Evolutionary conservation across 2,888 invertebrate species (phyloP), one percentile per base, ranked within the genome.

Genomic region (Quadroppia sp.): DNA sequence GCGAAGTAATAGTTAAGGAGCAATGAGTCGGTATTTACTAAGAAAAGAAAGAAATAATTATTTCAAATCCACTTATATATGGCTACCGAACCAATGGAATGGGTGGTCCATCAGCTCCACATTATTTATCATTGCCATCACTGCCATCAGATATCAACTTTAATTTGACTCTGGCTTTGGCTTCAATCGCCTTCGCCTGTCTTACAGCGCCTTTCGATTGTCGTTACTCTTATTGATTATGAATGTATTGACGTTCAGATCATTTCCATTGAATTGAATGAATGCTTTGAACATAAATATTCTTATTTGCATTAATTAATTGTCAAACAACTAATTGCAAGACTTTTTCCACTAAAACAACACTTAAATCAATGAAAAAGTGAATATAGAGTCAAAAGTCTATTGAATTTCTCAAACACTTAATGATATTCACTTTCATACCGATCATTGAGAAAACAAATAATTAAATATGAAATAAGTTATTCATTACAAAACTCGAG

Each of bases 41-140:
- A 64, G 36, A 64, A 56, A 56, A n/a, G n/a, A 45, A 50, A 64
- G 36, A 64, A 64, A 64, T 64, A 64, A 64, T 64, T 64, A 64
- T 64, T 36, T 64, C 9, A 64, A 64, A 64, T 64, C 32, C 64
- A 64, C 36, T 64, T 64, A 64, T 53, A 61, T 30, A 17, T 30
- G 7, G 61, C 64, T 64, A 64, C 36, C 64, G 64, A 64, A 36
- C 30, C 64, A 32, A 64, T 64, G 36, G 64, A 64, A 32, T 64
- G 64, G 64, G 64, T 64, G 64, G 64, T 64, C 64, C 59, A 64
- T 64, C 64, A 30, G 30, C 28, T 64, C 32, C n/a, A 64, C 64
- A 64, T 64, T 64, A 64, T 64, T 64, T 64, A 64, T 64, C 64
- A 64, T 64, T 64, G 64, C 64, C 36, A 64, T 64, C 64, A 64